Evolutionary conservation across 2,888 invertebrate species (phyloP), one percentile per base, ranked within the genome.

Genomic region (Chydorus sphaericus): DNA sequence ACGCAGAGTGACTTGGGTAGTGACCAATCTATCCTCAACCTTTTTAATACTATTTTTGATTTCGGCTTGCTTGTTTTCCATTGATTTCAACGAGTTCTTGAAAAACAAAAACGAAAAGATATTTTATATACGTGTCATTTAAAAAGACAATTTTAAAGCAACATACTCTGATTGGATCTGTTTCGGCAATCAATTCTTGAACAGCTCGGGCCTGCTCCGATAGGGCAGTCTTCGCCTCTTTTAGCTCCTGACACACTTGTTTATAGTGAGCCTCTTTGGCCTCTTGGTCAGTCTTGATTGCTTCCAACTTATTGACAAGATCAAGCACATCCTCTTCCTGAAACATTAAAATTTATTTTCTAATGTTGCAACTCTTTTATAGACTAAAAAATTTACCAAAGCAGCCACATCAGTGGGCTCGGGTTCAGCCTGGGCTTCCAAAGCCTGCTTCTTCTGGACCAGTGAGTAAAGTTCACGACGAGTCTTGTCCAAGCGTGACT

Each of bases 261-360:
- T 31, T 23, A 7, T 52, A 33, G 20, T 18, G 16, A 16, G 4
- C 37, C 7, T 11, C 20, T 18, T 33, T 31, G 33, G 4, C 36
- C 18, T 23, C 8, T 4, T 20, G 4, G 11, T 36, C 36, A 14
- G 11, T 18, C 8, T 37, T 37, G n/a, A 52, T 26, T 11, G 16
- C 18, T 14, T 31, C 52, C 18, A 52, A 26, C n/a, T 31, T 36
- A 1, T n/a, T 16, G n/a, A 36, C 14, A 3, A 52, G 20, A n/a
- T 31, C 36, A 2, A 52, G 30, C 14, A 52, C 23, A 36, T 52
- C 52, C 10, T 52, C 52, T 52, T 52, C 52, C 52, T 52, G 10
- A 52, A 20, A 33, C 36, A 18, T 3, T 50, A 8, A 14, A 50
- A 28, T 14, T 50, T 30, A 10, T 36, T 31, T 26, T 14, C 14